Conservation (phyloP, 2,888 invertebrate genomes). For the Mantis religiosa region DNA sequence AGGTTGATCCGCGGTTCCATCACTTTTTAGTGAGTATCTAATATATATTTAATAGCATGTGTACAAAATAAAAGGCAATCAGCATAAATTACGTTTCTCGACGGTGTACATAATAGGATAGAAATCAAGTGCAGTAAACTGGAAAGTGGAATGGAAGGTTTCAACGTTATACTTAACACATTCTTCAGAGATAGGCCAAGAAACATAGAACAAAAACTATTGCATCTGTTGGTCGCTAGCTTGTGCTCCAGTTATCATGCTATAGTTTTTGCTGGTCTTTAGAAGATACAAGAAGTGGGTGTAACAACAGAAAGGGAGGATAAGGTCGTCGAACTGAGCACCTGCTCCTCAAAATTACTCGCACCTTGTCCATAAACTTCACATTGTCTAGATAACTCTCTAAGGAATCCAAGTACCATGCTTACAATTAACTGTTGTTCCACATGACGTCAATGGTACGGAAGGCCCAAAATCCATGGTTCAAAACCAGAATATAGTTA, state of each 20-base stretch:
- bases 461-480: too few relatives aligned
- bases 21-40: background rate
- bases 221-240: background rate
- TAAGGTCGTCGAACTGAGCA: background rate
- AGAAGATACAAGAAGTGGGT: background rate
- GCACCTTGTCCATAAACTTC: background rate
- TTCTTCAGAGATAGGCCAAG: background rate
- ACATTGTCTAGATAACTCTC: background rate
- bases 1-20: background rate
- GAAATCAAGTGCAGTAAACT: background rate
- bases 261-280: background rate
- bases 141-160: background rate
- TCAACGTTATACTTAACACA: background rate
- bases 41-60: background rate
- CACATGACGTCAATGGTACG: too few relatives aligned
- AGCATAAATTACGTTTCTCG: background rate
- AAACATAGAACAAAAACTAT: background rate
- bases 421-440: too few relatives aligned
- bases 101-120: background rate
- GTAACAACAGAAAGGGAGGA: background rate
- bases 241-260: background rate
- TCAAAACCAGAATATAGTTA: too few relatives aligned
- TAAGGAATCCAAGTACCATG: background rate
- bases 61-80: background rate
- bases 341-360: background rate